Evolutionary conservation across 2,888 invertebrate species (phyloP).

Genomic region (Agrotis segetum): DNA sequence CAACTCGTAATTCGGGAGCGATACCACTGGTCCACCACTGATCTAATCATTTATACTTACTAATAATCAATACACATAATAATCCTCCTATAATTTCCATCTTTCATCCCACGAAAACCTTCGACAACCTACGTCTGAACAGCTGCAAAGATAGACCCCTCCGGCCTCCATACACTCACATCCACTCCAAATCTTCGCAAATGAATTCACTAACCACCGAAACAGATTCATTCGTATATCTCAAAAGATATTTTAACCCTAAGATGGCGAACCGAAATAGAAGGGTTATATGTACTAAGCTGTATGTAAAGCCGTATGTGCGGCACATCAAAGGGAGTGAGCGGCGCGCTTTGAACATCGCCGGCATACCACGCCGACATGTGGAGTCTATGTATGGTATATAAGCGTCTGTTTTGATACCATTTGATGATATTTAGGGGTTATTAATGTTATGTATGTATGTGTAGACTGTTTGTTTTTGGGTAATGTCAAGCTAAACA

Average conservation of each 20-base stretch:
- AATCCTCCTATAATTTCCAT: constrained; percentile 9
- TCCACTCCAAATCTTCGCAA: constrained; percentile 37
- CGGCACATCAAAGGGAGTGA: constrained; percentile 82
- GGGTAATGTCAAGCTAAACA: not conserved
- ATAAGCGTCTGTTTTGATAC: constrained; percentile 62
- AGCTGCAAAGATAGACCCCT: constrained; percentile 1
- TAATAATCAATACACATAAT: too few relatives aligned
- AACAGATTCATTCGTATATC: constrained; percentile 57
- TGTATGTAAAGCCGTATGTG: constrained; percentile 70
- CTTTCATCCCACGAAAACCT: constrained; percentile 22
- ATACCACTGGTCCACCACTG: too few relatives aligned
- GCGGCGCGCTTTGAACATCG: constrained; percentile 78
- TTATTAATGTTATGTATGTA: constrained; percentile 20
- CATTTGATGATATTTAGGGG: constrained; percentile 61
- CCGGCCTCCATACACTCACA: constrained; percentile 14
- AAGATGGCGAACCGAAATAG: constrained; percentile 82
- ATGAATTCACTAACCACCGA: constrained; percentile 63
- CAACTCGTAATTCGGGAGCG: too few relatives aligned
- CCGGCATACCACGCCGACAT: constrained; percentile 70
- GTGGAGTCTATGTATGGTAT: constrained; percentile 55
- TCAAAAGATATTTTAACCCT: constrained; percentile 72
- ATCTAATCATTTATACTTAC: too few relatives aligned
- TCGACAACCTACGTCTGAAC: not conserved
- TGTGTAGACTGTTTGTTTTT: constrained; percentile 1
- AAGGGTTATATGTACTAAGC: constrained; percentile 75